Conservation (phyloP, 2,797 vertebrate genomes). For the Eulemur albifrons region DNA sequence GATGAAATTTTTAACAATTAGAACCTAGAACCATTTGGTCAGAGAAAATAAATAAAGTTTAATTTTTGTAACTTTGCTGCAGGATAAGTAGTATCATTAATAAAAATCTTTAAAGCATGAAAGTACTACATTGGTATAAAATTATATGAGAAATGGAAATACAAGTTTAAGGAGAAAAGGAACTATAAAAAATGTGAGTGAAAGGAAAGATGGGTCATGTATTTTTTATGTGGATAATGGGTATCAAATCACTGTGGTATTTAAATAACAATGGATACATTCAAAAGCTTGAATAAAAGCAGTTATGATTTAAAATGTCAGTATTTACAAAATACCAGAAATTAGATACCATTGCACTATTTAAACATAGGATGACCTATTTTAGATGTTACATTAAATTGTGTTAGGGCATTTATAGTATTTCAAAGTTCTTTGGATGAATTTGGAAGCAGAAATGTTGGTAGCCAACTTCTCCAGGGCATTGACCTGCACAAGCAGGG, state of each 20-base stretch:
- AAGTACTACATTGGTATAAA: background rate
- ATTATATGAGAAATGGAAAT: background rate
- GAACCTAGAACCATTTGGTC: background rate
- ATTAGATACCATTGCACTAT: background rate
- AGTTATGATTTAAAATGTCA: conserved; percentile 57
- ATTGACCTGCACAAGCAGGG: background rate
- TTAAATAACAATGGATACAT: conserved; percentile 22
- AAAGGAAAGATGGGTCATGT: conserved; percentile 1
- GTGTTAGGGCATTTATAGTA: background rate
- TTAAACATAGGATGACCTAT: background rate
- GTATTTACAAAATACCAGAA: background rate
- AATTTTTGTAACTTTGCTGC: conserved; percentile 33
- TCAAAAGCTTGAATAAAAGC: background rate
- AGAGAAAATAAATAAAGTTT: background rate
- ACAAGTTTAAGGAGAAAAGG: background rate
- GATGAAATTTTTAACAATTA: conserved; percentile 9
- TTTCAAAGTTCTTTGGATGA: background rate
- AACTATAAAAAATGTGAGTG: background rate
- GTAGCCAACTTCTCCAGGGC: background rate
- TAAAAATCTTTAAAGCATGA: background rate
- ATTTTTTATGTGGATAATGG: background rate
- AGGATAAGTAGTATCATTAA: background rate
- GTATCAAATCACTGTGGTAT: background rate
- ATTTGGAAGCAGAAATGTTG: background rate
- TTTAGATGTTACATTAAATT: background rate